Conservation (phyloP, 1,140 invertebrate species). For the Ceratosolen fusciceps region DNA sequence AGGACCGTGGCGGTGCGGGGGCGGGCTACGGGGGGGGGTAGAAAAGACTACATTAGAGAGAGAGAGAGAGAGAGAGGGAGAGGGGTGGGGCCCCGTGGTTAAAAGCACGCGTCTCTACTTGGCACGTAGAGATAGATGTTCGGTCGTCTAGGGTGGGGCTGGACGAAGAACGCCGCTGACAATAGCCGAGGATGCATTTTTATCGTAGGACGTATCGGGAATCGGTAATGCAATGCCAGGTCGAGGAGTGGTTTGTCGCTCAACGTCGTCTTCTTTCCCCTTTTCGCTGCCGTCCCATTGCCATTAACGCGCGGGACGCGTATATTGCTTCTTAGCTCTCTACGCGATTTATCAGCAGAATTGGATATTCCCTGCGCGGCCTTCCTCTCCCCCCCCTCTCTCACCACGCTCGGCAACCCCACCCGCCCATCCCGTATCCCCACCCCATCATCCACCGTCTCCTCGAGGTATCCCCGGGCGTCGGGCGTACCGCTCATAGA, state of each 20-base stretch:
- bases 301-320: background rate
- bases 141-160: background rate
- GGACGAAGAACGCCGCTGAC: slow-evolving; percentile 42
- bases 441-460: no score
- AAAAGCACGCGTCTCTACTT: slow-evolving; percentile 6
- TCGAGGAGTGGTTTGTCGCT: slow-evolving; percentile 52
- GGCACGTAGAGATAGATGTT: slow-evolving; percentile 30
- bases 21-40: background rate
- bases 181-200: slow-evolving; percentile 61
- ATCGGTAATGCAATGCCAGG: slow-evolving; percentile 58
- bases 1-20: background rate
- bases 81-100: background rate
- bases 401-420: no score
- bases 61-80: slow-evolving; percentile 2
- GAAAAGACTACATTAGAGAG: background rate
- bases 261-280: background rate
- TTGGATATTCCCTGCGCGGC: background rate
- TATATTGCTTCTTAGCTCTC: background rate
- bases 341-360: background rate
- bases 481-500: background rate
- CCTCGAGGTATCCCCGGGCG: no score
- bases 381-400: background rate
- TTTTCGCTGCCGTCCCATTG: background rate
- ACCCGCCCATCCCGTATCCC: no score
- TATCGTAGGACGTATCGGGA: slow-evolving; percentile 55